phyloP scores from a whole-genome alignment of 1,140 invertebrate species.

The Anadara kagoshimensis region DNA sequence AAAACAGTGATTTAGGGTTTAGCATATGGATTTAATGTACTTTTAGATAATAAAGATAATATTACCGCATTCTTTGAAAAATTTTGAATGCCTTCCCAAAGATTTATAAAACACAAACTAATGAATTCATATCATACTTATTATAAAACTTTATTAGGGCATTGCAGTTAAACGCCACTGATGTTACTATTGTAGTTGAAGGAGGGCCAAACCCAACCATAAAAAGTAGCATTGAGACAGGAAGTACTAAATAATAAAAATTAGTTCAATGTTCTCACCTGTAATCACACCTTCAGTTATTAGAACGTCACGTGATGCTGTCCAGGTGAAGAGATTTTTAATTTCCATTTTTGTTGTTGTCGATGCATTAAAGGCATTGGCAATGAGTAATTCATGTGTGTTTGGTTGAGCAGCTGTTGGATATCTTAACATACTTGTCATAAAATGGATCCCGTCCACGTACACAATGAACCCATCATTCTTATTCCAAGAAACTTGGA shows the following conservation, averaged over 20 bases:
- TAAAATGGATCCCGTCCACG: constrained; percentile 33
- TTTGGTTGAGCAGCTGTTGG: constrained; percentile 27
- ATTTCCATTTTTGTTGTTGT: constrained; percentile 29
- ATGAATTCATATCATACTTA: too few species aligned
- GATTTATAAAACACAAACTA: too few species aligned
- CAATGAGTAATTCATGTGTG: constrained; percentile 20
- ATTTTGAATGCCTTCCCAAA: too few species aligned
- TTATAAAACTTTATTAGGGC: too few species aligned
- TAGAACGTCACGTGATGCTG: constrained; percentile 33
- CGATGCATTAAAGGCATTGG: constrained; percentile 6
- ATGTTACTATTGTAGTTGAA: too few species aligned
- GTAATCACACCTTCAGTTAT: constrained; percentile 27
- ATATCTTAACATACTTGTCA: constrained; percentile 23
- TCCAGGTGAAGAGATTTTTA: constrained; percentile 34
- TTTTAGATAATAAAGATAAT: too few species aligned
- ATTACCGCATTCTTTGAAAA: too few species aligned
- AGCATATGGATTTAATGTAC: too few species aligned
- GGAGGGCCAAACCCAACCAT: too few species aligned
- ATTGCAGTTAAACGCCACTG: too few species aligned
- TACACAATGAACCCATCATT: constrained; percentile 31
- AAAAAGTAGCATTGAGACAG: too few species aligned
- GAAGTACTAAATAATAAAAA: background rate
- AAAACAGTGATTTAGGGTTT: too few species aligned
- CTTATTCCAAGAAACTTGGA: constrained; percentile 38
- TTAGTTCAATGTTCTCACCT: constrained; percentile 5